phyloP scores from a whole-genome alignment of 2,113 vertebrate genomes.

The Pachycephala philippinensis region DNA sequence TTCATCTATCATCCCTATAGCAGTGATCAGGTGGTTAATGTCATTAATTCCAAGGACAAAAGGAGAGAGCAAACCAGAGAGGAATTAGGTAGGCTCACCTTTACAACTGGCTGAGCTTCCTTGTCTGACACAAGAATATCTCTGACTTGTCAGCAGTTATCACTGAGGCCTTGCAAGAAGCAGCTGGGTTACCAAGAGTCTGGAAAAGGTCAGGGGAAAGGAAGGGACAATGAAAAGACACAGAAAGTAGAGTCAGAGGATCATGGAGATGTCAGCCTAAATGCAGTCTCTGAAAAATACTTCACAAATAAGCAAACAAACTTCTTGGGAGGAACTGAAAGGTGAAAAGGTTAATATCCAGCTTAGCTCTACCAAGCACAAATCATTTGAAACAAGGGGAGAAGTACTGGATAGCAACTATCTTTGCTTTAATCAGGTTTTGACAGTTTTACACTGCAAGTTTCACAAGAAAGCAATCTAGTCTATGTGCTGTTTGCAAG shows the following conservation, averaged over 20 bases:
- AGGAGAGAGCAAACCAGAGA: not conserved
- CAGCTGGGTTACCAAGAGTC: not conserved
- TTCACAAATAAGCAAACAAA: not conserved
- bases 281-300: not conserved
- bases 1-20: not conserved
- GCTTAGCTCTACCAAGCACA: not conserved
- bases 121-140: not conserved
- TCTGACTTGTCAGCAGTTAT: not conserved
- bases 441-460: not conserved
- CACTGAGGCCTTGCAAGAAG: not conserved
- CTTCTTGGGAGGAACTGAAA: not conserved
- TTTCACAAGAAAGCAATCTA: not conserved
- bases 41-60: conserved; percentile 32
- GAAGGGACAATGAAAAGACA: not conserved
- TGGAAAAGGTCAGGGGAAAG: not conserved
- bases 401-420: not conserved
- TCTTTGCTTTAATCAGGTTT: not conserved
- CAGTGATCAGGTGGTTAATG: conserved; percentile 5
- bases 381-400: not conserved
- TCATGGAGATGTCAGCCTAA: not conserved
- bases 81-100: not conserved
- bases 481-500: not conserved
- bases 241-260: not conserved
- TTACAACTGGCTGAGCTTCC: not conserved
- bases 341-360: not conserved